Evolutionary conservation across 1,140 invertebrate genomes (phyloP).

Genomic region (Drosophila triauraria): DNA sequence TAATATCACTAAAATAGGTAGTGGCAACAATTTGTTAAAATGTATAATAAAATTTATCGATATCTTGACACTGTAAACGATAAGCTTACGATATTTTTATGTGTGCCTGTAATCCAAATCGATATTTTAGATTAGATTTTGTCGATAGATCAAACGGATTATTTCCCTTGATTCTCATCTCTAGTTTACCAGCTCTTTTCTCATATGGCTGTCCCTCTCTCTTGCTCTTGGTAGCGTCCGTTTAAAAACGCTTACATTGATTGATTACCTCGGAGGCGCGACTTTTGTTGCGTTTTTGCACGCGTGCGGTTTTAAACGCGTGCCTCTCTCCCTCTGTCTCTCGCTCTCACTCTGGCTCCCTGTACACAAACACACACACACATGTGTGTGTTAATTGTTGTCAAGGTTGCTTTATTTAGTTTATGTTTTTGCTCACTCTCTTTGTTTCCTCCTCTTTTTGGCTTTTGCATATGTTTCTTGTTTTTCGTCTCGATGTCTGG

Average conservation of each 20-base stretch:
- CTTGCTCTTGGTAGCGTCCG: conserved; percentile 9
- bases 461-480: conserved; percentile 60
- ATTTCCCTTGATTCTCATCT: too few relatives aligned
- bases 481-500: conserved; percentile 49
- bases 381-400: conserved; percentile 73
- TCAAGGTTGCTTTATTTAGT: conserved; percentile 77
- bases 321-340: conserved; percentile 14
- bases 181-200: too few relatives aligned
- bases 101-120: not conserved
- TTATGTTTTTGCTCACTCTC: conserved; percentile 55
- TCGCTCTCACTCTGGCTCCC: not conserved
- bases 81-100: too few relatives aligned
- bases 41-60: too few relatives aligned
- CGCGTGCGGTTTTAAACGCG: conserved; percentile 61
- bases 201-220: not conserved
- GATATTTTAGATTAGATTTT: not conserved
- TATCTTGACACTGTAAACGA: too few relatives aligned
- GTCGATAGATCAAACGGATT: too few relatives aligned
- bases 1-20: too few relatives aligned
- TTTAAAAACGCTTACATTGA: conserved; percentile 78
- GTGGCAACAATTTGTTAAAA: too few relatives aligned
- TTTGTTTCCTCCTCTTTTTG: conserved; percentile 37
- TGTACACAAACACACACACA: not conserved
- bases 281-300: conserved; percentile 72
- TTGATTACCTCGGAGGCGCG: conserved; percentile 77